phyloP scores from a whole-genome alignment of 2,113 vertebrate genomes.

The Todiramphus chloris region DNA sequence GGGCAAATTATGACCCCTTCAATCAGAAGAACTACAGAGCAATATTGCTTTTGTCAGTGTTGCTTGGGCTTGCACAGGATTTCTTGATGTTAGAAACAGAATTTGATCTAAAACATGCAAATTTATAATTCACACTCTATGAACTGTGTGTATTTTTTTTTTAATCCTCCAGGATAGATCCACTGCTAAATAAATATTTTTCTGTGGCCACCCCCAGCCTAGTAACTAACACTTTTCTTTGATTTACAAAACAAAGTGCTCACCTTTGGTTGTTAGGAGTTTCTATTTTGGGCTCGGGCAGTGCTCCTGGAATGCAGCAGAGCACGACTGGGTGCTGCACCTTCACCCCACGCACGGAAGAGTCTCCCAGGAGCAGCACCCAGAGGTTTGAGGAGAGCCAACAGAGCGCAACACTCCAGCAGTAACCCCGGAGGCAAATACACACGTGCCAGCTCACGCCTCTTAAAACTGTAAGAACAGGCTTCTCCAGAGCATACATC shows the following conservation, averaged over 20 bases:
- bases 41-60: neutral
- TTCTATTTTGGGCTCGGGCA: slow-evolving; percentile 4
- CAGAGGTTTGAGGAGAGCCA: neutral
- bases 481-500: slow-evolving; percentile 16
- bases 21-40: neutral
- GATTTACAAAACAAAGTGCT: slow-evolving; percentile 27
- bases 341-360: neutral
- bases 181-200: neutral
- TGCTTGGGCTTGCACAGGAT: neutral
- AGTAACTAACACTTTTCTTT: neutral
- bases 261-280: neutral
- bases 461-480: neutral
- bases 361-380: neutral
- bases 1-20: neutral
- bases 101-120: neutral
- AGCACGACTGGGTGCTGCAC: neutral
- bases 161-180: neutral
- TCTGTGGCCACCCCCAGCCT: neutral
- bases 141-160: neutral
- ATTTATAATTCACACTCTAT: neutral
- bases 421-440: neutral
- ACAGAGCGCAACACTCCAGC: neutral
- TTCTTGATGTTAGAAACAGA: neutral
- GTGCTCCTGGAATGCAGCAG: slow-evolving; percentile 30
- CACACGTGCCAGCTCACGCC: neutral